These are phyloP conservation scores for Anneissia japonica DNA, from an alignment of 35 echinoderm and acorn worm genomes.

Conservation along the genomic window DNA sequence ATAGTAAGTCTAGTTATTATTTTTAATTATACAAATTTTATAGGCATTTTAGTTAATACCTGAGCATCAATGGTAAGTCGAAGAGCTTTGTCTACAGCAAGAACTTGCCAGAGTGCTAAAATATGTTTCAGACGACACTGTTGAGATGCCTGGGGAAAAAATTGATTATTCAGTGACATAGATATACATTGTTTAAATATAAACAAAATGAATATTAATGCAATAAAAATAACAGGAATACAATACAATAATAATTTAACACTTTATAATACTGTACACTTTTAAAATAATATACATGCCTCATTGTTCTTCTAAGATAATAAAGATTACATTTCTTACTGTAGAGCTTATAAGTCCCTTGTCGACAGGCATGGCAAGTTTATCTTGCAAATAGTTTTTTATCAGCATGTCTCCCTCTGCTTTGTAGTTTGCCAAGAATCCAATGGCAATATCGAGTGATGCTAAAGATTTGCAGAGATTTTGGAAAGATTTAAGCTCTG, in stretches of 20 bases:
- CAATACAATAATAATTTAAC: too few species aligned
- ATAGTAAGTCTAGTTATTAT: too few species aligned
- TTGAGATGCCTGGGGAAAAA: background rate
- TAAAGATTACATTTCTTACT: background rate
- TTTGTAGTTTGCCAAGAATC: background rate
- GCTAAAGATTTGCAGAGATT: background rate
- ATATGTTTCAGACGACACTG: background rate
- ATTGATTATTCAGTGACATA: too few species aligned
- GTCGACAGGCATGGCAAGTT: background rate
- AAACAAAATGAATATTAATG: too few species aligned
- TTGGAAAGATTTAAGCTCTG: background rate
- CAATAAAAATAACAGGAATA: too few species aligned
- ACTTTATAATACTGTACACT: too few species aligned
- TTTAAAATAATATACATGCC: too few species aligned
- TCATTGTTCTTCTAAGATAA: too few species aligned
- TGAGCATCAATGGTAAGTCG: background rate
- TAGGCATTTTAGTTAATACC: too few species aligned
- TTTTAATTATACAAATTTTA: too few species aligned
- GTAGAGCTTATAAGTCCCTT: background rate
- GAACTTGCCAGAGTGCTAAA: background rate
- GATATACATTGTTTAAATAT: too few species aligned
- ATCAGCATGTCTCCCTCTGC: background rate
- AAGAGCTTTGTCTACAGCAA: background rate
- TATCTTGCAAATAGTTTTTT: background rate
- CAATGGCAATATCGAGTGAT: constrained; percentile 6